Conservation (phyloP, 2,113 vertebrate species). For the Ammodytes dubius region DNA sequence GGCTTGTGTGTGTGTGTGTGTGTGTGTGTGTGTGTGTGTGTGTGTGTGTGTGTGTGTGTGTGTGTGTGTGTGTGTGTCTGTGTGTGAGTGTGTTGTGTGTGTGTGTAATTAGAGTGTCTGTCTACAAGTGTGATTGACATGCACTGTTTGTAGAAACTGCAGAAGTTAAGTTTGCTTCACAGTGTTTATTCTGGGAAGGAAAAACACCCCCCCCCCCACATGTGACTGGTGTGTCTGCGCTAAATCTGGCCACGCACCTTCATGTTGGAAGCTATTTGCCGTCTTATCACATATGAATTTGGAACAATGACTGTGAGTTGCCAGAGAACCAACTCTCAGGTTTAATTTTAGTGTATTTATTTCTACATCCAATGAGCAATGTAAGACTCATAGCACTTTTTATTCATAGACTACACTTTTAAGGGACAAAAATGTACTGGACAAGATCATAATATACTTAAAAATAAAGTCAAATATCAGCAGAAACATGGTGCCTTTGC, state of each 20-base stretch:
- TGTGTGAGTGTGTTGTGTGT: too few relatives aligned
- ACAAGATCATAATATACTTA: background rate
- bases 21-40: slow-evolving; percentile 26
- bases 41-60: slow-evolving; percentile 37
- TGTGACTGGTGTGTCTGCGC: slow-evolving; percentile 34
- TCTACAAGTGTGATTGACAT: slow-evolving; percentile 56
- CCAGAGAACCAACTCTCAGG: background rate
- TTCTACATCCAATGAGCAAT: background rate
- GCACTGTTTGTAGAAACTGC: slow-evolving; percentile 44
- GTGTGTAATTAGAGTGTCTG: slow-evolving; percentile 32
- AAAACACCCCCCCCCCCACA: slow-evolving; percentile 41
- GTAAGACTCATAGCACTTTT: background rate
- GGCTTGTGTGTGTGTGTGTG: slow-evolving; percentile 16
- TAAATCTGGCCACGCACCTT: slow-evolving; percentile 41
- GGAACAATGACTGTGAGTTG: background rate
- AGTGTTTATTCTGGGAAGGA: slow-evolving; percentile 45
- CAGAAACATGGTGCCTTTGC: background rate
- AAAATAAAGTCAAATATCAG: background rate
- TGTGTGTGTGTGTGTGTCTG: slow-evolving; percentile 26
- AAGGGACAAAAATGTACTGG: background rate
- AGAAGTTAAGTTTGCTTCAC: slow-evolving; percentile 30
- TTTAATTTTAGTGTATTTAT: background rate
- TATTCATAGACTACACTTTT: background rate
- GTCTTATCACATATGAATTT: background rate
- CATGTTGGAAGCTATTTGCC: slow-evolving; percentile 28